A percentile compares a stretch with the other conserved stretches of the same genome.
phyloP scores from a whole-genome alignment of 2,113 vertebrate genomes.

The Orycteropus afer region DNA sequence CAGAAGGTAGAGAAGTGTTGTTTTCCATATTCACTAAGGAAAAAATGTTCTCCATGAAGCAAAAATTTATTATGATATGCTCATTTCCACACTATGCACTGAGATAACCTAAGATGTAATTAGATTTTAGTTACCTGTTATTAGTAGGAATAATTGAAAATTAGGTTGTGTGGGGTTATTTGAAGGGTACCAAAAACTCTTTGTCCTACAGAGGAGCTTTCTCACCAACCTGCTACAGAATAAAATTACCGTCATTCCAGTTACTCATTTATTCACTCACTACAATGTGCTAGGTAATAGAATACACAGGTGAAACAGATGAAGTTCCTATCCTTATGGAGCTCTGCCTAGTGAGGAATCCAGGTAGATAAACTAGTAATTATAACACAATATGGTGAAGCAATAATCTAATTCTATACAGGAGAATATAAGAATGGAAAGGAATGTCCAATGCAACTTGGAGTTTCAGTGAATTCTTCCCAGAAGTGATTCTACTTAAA shows the following conservation, averaged over 20 bases:
- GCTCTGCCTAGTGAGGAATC: neutral
- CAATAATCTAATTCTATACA: neutral
- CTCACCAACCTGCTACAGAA: neutral
- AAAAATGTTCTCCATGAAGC: neutral
- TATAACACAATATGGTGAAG: neutral
- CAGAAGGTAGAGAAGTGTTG: neutral
- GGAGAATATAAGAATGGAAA: neutral
- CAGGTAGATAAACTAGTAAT: neutral
- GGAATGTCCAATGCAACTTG: neutral
- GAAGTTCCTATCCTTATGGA: neutral
- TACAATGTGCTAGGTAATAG: neutral
- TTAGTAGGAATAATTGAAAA: neutral
- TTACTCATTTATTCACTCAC: neutral
- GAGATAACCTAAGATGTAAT: neutral
- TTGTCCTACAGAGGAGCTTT: neutral
- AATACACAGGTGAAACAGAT: neutral
- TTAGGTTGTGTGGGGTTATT: neutral
- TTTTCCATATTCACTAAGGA: neutral
- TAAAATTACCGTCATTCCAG: neutral
- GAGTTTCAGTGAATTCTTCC: neutral
- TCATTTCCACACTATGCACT: neutral
- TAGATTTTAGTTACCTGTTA: slow-evolving; percentile 10
- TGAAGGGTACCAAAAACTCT: neutral
- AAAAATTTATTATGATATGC: neutral
- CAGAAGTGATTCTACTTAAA: slow-evolving; percentile 7